Evolutionary conservation across 2,113 vertebrate genomes (phyloP).

Genomic region (Forbesichthys papilliferus): DNA sequence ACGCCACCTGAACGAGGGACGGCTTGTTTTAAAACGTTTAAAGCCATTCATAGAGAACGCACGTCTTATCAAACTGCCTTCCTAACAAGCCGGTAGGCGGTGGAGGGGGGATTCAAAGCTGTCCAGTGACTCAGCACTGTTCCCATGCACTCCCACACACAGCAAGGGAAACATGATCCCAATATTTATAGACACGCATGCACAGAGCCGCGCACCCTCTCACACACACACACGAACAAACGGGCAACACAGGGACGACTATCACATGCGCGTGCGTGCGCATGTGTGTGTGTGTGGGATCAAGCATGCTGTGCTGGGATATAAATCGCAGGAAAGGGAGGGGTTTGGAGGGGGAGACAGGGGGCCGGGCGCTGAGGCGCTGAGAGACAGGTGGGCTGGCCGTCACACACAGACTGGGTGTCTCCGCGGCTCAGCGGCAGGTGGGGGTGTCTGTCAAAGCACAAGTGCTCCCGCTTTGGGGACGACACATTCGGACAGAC

Average conservation of each 20-base stretch:
- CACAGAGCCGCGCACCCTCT: too few species aligned
- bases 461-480: constrained; percentile 11
- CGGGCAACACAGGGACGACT: too few species aligned
- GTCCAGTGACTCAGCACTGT: constrained; percentile 72
- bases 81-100: neutral
- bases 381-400: constrained; percentile 74
- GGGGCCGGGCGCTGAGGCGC: constrained; percentile 44
- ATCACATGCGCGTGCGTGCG: constrained; percentile 6
- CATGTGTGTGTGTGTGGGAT: constrained; percentile 11
- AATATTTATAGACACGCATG: constrained; percentile 13
- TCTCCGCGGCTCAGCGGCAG: constrained; percentile 64
- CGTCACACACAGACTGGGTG: constrained; percentile 57
- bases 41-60: too few species aligned
- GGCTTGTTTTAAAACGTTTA: too few species aligned
- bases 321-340: constrained; percentile 51
- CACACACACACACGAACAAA: too few species aligned
- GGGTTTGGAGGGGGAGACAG: constrained; percentile 28
- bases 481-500: neutral
- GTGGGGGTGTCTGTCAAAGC: constrained; percentile 69
- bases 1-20: too few species aligned
- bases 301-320: constrained; percentile 43
- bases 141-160: constrained; percentile 63
- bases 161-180: constrained; percentile 38
- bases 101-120: constrained; percentile 23
- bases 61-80: too few species aligned